phyloP scores from a whole-genome alignment of 37 sponge, comb jelly and placozoan species.

The Bolinopsis microptera region DNA sequence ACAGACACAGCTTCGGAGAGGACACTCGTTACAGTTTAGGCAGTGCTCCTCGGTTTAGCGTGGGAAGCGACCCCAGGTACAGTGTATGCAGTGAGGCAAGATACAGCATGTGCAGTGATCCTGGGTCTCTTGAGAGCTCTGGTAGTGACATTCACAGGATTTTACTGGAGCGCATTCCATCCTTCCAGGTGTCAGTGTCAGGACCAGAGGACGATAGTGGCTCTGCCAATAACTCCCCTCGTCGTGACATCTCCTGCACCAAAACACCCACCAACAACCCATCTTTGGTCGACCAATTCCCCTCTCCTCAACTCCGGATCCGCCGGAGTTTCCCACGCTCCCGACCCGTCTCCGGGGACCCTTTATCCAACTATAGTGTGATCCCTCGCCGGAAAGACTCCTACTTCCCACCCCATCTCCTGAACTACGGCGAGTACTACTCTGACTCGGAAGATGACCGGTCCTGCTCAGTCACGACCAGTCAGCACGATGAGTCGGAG shows the following conservation, averaged over 20 bases:
- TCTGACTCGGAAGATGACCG: constrained; percentile 19
- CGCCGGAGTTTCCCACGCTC: constrained; percentile 5
- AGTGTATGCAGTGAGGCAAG: background rate
- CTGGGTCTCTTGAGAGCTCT: background rate
- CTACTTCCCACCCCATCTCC: background rate
- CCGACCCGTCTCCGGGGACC: background rate
- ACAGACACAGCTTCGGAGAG: constrained; percentile 20
- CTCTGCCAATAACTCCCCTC: background rate
- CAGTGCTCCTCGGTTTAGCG: background rate
- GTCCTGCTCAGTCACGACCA: background rate
- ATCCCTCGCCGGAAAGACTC: constrained; percentile 51
- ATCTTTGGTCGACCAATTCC: background rate
- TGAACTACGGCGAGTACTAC: background rate
- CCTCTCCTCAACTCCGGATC: background rate
- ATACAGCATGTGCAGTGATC: background rate
- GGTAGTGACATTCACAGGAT: background rate
- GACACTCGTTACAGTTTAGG: background rate
- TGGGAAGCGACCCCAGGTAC: background rate
- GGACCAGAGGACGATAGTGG: background rate
- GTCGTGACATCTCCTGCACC: background rate
- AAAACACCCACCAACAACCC: constrained; percentile 39
- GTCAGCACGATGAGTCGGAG: background rate
- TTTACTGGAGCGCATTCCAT: background rate
- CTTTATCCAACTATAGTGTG: constrained; percentile 17
- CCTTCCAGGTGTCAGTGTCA: background rate